phyloP scores from a whole-genome alignment of 2,888 invertebrate genomes.

The Macrophya annulata region DNA sequence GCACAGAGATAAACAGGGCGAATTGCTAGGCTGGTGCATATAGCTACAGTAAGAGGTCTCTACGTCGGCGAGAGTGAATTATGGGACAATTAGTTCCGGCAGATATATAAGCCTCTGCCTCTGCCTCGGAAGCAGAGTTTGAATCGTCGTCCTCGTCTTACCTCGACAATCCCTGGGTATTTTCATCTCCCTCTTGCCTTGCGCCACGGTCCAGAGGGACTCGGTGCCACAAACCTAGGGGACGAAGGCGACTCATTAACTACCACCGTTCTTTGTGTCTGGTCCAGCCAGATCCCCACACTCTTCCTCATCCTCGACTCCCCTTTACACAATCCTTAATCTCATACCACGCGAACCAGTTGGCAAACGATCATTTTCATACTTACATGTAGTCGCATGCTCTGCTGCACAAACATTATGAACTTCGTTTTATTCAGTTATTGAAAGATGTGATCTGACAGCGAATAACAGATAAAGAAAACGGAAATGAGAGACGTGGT shows the following conservation, averaged over 20 bases:
- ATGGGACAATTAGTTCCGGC: conserved; percentile 77
- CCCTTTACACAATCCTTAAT: conserved; percentile 22
- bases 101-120: conserved; percentile 73
- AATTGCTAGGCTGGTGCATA: conserved; percentile 37
- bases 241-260: conserved; percentile 73
- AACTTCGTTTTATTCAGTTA: neutral
- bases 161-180: conserved; percentile 29
- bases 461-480: neutral
- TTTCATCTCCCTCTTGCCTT: conserved; percentile 55
- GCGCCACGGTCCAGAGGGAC: conserved; percentile 58
- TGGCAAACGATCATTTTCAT: conserved; percentile 22
- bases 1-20: conserved; percentile 31
- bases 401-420: neutral
- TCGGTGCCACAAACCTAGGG: conserved; percentile 63
- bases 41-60: conserved; percentile 59
- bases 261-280: conserved; percentile 69
- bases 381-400: neutral
- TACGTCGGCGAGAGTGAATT: conserved; percentile 73
- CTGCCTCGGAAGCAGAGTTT: conserved; percentile 66
- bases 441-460: neutral
- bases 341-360: conserved; percentile 24
- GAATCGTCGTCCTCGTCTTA: conserved; percentile 59
- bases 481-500: neutral
- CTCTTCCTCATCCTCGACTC: neutral
- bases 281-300: conserved; percentile 54